Conservation (phyloP, 2,888 invertebrate genomes). For the Euplexia lucipara region DNA sequence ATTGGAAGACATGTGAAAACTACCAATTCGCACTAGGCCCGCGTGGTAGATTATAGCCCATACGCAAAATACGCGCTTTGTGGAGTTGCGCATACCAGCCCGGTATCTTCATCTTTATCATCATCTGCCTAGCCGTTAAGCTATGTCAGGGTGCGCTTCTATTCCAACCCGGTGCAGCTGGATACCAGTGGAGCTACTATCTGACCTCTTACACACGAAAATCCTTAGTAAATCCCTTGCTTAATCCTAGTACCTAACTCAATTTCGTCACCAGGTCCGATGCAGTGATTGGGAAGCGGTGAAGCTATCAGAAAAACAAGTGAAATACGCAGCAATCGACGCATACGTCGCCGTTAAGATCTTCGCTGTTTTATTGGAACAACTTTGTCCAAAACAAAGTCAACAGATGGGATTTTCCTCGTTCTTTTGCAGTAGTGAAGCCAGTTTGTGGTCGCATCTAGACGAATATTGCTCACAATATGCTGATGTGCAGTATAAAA, state of each 20-base stretch:
- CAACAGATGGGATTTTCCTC: slow-evolving; percentile 47
- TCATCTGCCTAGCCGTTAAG: too few relatives aligned
- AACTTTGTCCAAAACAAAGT: slow-evolving; percentile 58
- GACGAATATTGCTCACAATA: slow-evolving; percentile 75
- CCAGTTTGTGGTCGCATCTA: slow-evolving; percentile 65
- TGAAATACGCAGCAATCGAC: slow-evolving; percentile 94
- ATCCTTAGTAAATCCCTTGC: too few relatives aligned
- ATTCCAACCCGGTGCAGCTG: too few relatives aligned
- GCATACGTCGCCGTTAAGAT: slow-evolving; percentile 93
- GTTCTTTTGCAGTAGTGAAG: slow-evolving; percentile 41
- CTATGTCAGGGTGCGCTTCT: too few relatives aligned
- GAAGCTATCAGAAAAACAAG: slow-evolving; percentile 91
- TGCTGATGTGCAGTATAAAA: slow-evolving; percentile 75
- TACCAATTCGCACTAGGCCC: too few relatives aligned
- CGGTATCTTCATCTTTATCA: too few relatives aligned
- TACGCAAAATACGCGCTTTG: too few relatives aligned
- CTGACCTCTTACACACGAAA: too few relatives aligned
- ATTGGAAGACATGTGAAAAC: too few relatives aligned
- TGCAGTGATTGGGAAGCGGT: slow-evolving; percentile 95
- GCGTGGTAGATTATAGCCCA: too few relatives aligned
- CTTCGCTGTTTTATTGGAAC: slow-evolving; percentile 89
- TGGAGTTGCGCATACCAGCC: too few relatives aligned
- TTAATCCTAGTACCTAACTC: background rate
- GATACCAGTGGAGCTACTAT: too few relatives aligned
- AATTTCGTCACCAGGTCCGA: slow-evolving; percentile 83